Conservation (phyloP, 2,888 invertebrate species). For the Meteorus colon region DNA sequence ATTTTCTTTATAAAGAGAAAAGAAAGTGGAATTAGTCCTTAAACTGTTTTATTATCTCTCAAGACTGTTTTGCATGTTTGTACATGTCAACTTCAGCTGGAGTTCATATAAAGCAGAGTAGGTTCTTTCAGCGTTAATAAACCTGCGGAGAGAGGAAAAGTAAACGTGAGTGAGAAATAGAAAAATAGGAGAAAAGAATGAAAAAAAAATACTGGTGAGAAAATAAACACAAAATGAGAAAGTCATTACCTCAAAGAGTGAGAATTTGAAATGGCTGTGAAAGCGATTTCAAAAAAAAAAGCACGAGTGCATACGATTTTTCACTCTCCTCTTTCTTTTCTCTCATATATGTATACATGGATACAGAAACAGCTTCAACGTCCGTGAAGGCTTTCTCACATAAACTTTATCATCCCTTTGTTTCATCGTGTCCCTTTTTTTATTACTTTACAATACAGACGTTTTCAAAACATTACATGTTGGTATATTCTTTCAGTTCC, state of each 20-base stretch:
- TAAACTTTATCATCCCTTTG: not conserved
- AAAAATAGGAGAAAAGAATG: not conserved
- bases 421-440: not conserved
- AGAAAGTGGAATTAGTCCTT: slow-evolving; percentile 5
- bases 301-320: not conserved
- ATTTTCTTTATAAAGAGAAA: not conserved
- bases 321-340: not conserved
- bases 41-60: not conserved
- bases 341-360: not conserved
- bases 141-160: not conserved
- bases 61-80: slow-evolving; percentile 4
- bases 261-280: slow-evolving; percentile 14
- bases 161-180: not conserved
- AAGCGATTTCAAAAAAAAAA: slow-evolving; percentile 14
- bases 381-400: not conserved
- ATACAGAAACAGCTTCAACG: not conserved
- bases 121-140: slow-evolving; percentile 24
- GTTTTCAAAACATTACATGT: not conserved
- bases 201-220: not conserved
- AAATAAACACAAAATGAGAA: not conserved
- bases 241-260: slow-evolving; percentile 16
- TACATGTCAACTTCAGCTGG: not conserved
- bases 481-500: not conserved
- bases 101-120: slow-evolving; percentile 4
- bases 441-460: not conserved